phyloP scores from a whole-genome alignment of 2,113 vertebrate genomes.

The Porphyrio hochstetteri region DNA sequence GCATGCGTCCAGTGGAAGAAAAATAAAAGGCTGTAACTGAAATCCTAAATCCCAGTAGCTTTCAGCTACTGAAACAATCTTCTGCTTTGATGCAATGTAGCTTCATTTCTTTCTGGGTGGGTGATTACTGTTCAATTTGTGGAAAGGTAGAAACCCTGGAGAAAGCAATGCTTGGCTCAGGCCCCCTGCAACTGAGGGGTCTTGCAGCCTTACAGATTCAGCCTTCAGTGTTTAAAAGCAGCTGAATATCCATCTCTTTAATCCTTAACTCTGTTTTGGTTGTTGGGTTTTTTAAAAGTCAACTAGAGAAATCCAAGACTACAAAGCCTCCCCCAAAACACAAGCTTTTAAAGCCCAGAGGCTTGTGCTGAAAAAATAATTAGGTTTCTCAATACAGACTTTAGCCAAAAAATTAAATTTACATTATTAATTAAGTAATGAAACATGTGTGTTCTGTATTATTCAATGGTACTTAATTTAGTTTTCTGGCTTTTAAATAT shows the following conservation, averaged over 20 bases:
- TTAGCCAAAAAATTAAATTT: background rate
- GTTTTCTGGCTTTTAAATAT: background rate
- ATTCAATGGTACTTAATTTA: background rate
- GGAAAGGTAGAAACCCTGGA: background rate
- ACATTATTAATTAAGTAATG: background rate
- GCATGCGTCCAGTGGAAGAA: background rate
- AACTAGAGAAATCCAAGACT: background rate
- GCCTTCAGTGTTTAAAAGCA: background rate
- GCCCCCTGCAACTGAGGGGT: background rate
- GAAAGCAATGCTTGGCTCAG: background rate
- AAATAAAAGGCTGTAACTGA: background rate
- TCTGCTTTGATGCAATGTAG: background rate
- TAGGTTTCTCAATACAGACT: background rate
- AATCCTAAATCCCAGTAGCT: background rate
- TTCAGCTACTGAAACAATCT: background rate
- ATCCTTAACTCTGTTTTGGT: background rate
- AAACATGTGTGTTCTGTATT: background rate
- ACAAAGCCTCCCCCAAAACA: rapidly evolving
- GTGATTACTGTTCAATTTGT: background rate
- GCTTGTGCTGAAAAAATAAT: background rate
- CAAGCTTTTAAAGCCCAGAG: background rate
- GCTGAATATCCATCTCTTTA: background rate
- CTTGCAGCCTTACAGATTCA: background rate
- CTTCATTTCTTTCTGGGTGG: background rate
- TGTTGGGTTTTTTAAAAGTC: background rate